phyloP scores from a whole-genome alignment of 2,888 invertebrate species.

The Gastrophysa polygoni region DNA sequence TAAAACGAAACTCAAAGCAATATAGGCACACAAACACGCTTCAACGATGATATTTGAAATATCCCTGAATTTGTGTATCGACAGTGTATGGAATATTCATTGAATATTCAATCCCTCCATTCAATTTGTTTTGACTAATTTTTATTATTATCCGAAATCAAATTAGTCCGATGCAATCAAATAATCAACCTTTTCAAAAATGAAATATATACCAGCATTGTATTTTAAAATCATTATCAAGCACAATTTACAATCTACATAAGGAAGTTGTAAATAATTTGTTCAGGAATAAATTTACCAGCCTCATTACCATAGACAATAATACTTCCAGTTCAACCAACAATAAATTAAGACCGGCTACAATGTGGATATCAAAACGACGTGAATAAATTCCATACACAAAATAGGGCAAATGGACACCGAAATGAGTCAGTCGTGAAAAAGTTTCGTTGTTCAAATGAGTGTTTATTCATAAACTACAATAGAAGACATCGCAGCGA shows the following conservation, averaged over 20 bases:
- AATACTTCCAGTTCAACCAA: slow-evolving; percentile 14
- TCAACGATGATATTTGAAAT: too few species aligned
- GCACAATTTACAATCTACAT: slow-evolving; percentile 11
- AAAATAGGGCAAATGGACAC: neutral
- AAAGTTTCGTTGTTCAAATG: neutral
- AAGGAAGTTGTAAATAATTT: slow-evolving; percentile 31
- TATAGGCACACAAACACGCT: too few species aligned
- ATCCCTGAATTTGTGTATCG: too few species aligned
- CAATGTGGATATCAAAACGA: neutral
- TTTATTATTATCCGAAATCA: too few species aligned
- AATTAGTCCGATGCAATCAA: neutral
- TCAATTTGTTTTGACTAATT: too few species aligned
- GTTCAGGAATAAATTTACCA: slow-evolving; percentile 23
- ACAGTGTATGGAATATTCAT: too few species aligned
- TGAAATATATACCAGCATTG: neutral
- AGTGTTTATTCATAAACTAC: too few species aligned
- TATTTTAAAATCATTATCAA: slow-evolving; percentile 11
- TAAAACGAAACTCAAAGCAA: too few species aligned
- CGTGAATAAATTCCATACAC: neutral
- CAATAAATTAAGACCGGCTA: slow-evolving; percentile 18
- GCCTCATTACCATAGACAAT: slow-evolving; percentile 25
- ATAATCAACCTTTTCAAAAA: neutral
- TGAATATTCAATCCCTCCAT: too few species aligned
- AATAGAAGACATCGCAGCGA: too few species aligned
- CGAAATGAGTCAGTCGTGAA: neutral